Percentiles rank a stretch among this genome's conserved stretches.
Evolutionary conservation across 2,113 vertebrate genomes (phyloP).

Genomic region (Hippocampus mohnikei): DNA sequence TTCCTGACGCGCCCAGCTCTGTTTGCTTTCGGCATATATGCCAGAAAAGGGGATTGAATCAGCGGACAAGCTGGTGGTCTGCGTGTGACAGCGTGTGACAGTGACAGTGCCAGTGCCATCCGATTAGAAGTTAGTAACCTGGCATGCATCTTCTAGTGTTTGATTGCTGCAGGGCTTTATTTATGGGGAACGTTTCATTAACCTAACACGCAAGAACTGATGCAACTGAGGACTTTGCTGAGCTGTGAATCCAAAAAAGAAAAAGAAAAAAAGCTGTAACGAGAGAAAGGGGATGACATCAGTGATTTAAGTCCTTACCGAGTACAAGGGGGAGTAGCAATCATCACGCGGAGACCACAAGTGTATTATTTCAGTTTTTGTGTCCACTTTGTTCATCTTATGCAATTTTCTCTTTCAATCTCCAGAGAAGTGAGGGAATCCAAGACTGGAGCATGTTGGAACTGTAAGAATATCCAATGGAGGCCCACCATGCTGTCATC

Average conservation of each 20-base stretch:
- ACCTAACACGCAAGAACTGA: background rate
- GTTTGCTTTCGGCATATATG: no score
- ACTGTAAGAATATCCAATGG: constrained; percentile 31
- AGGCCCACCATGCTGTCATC: constrained; percentile 30
- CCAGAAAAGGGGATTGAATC: no score
- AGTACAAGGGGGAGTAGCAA: background rate
- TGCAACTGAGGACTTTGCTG: background rate
- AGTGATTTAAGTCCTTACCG: constrained; percentile 13
- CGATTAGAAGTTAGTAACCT: no score
- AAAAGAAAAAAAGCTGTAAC: background rate
- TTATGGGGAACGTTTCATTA: background rate
- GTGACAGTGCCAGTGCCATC: no score
- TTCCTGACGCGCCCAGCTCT: no score
- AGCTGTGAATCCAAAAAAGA: background rate
- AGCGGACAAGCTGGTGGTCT: no score
- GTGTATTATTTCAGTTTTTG: constrained; percentile 20
- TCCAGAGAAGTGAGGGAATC: constrained; percentile 12
- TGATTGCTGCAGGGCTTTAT: no score
- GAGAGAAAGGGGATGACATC: constrained; percentile 3
- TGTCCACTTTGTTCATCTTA: constrained; percentile 6
- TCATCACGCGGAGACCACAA: background rate
- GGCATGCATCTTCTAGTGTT: no score
- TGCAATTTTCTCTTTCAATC: constrained; percentile 18
- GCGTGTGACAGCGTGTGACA: no score
- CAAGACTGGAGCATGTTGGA: constrained; percentile 6